Base-by-base conservation (phyloP, 2,888 invertebrate species). In the Drosophila quasianomalipes region DNA sequence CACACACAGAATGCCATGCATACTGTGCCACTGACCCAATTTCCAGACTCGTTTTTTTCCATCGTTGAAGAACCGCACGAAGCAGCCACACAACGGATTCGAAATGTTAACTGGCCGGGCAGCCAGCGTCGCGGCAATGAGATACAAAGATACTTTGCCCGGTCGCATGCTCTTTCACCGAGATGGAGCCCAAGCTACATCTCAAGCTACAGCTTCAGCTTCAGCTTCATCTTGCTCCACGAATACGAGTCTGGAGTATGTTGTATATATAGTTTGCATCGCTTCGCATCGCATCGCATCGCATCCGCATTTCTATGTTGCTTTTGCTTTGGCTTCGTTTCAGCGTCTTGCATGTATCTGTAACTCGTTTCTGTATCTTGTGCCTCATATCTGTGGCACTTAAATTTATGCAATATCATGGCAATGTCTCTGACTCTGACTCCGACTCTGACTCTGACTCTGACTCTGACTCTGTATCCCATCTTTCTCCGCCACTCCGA, bases 401-500 rank as follows among this genome's bases (percentile, higher is more conserved):
- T 82, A 89, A 85, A 88, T 88, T 88, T 89, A 89, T 88, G 87
- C 89, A 88, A 88, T 85, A 89, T 89, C 89, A 89, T 89, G 87
- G 74, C 83, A 75, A 58, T 72, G 74, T 59, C 70, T 69, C 70
- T 51, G 60, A 44, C 70, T 67, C 12, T 41, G 41, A n/a, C 22
- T 22, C 22, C 22, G 47, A 14, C 47, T 16, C 22, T 52, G 39
- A 22, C 22, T 22, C 22, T 47, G 47, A 14, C 47, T 16, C 22
- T 52, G 39, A 22, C 22, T 22, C 22, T 47, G 47, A 14, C 47
- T 16, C 22, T 52, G 39, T 30, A 53, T 51, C 19, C n/a, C 61
- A n/a, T 22, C 47, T 12, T n/a, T 37, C n/a, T 4, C 39, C 14
- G 26, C 6, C 16, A 33, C 12, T 16, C 35, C 35, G 7, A 22